Percentiles rank a stretch among this genome's conserved stretches.
phyloP scores from a whole-genome alignment of 2,888 invertebrate species.

The Pelosia muscerda region DNA sequence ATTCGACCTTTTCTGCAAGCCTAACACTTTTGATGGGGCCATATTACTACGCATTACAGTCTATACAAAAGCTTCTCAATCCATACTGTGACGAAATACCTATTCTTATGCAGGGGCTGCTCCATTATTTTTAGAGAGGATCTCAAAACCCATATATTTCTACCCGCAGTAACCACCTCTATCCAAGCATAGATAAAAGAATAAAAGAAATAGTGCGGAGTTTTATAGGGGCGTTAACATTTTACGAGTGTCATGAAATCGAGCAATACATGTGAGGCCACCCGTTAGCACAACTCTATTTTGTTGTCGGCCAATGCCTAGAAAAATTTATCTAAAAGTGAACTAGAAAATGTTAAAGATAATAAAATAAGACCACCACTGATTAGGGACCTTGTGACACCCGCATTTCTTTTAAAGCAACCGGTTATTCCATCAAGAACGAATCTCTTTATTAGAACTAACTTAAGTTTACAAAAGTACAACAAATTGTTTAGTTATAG shows the following conservation, averaged over 20 bases:
- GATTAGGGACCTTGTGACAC: background rate
- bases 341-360: background rate
- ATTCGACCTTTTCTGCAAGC: too few relatives aligned
- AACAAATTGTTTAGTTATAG: too few relatives aligned
- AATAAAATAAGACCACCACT: background rate
- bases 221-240: constrained; percentile 48
- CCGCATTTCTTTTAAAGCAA: background rate
- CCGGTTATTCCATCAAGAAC: background rate
- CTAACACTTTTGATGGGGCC: background rate
- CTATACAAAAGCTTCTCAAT: background rate
- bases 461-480: too few relatives aligned
- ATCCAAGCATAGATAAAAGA: constrained; percentile 28
- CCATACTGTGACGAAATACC: background rate
- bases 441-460: too few relatives aligned
- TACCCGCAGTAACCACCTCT: constrained; percentile 18
- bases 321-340: background rate
- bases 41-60: background rate
- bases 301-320: background rate
- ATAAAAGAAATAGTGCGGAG: constrained; percentile 25
- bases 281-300: constrained; percentile 25
- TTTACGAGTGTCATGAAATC: constrained; percentile 54
- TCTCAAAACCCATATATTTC: constrained; percentile 3
- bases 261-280: constrained; percentile 37
- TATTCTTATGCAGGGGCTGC: background rate
- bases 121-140: background rate